These are phyloP conservation scores for Pteria penguin DNA, from an alignment of 2,888 invertebrate species.

Conservation along the genomic window DNA sequence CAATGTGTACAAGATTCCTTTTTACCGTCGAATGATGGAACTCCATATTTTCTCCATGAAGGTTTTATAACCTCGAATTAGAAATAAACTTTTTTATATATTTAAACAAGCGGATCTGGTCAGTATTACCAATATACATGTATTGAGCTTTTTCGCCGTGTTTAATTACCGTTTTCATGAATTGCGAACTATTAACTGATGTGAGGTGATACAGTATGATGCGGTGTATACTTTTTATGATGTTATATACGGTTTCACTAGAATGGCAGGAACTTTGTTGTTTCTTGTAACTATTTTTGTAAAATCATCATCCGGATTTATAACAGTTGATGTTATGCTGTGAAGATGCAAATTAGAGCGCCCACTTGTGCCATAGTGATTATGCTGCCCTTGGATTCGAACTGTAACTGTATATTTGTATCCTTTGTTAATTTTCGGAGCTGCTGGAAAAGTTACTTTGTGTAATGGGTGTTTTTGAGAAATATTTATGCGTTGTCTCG, in stretches of 20 bases:
- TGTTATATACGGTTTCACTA: conserved; percentile 28
- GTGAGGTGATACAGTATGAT: too few relatives aligned
- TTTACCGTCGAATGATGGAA: too few relatives aligned
- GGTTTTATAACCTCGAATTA: too few relatives aligned
- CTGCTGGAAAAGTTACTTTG: conserved; percentile 34
- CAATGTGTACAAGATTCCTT: too few relatives aligned
- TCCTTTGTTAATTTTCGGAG: conserved; percentile 42
- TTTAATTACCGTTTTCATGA: too few relatives aligned
- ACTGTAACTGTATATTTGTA: conserved; percentile 41
- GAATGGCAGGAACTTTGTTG: conserved; percentile 39
- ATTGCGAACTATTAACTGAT: too few relatives aligned
- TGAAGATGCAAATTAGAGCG: conserved; percentile 30
- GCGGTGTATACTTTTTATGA: too few relatives aligned
- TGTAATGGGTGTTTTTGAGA: conserved; percentile 29
- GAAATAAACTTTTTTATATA: too few relatives aligned
- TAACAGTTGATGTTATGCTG: conserved; percentile 20
- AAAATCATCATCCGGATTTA: conserved; percentile 42
- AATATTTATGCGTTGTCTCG: conserved; percentile 28
- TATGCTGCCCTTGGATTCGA: conserved; percentile 38
- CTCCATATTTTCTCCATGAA: too few relatives aligned
- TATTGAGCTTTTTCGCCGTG: too few relatives aligned
- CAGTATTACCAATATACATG: too few relatives aligned
- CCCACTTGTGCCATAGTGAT: conserved; percentile 43
- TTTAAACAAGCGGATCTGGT: too few relatives aligned
- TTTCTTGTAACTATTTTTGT: conserved; percentile 28